Evolutionary conservation across 2,113 vertebrate genomes (phyloP).

Genomic region (Urocynchramus pylzowi): DNA sequence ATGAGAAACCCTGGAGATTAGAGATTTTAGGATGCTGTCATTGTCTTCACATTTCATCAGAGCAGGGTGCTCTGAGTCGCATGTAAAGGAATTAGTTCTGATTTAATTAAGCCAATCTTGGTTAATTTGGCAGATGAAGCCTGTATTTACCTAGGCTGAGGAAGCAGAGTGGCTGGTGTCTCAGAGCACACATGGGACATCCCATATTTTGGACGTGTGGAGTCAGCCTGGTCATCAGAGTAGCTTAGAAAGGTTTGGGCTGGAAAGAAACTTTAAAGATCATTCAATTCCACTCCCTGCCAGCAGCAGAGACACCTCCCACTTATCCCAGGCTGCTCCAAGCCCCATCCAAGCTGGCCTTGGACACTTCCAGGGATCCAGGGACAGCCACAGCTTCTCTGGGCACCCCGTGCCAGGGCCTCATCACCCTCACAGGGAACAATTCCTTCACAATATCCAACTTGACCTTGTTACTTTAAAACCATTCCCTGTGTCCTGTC

Average conservation of each 20-base stretch:
- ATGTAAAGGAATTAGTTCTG: not conserved
- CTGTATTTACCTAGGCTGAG: not conserved
- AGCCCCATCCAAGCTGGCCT: not conserved
- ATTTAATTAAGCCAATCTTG: not conserved
- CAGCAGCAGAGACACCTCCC: not conserved
- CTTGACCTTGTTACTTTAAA: not conserved
- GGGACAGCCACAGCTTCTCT: not conserved
- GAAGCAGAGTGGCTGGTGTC: not conserved
- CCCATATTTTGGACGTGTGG: not conserved
- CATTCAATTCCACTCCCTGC: accelerated
- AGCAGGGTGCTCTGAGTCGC: not conserved
- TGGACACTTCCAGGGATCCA: not conserved
- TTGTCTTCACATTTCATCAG: accelerated
- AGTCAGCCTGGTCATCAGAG: not conserved
- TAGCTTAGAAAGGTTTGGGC: not conserved
- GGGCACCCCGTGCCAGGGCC: accelerated
- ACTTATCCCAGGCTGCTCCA: accelerated
- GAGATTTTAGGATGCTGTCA: accelerated
- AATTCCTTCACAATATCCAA: not conserved
- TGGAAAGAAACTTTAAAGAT: not conserved
- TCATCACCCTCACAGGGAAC: accelerated
- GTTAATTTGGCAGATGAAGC: not conserved
- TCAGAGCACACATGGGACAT: no score
- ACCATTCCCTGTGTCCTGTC: not conserved
- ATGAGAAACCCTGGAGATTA: not conserved